These are phyloP conservation scores for Oscheius myriophilus DNA, from an alignment of 2,888 invertebrate genomes.

Conservation along the genomic window DNA sequence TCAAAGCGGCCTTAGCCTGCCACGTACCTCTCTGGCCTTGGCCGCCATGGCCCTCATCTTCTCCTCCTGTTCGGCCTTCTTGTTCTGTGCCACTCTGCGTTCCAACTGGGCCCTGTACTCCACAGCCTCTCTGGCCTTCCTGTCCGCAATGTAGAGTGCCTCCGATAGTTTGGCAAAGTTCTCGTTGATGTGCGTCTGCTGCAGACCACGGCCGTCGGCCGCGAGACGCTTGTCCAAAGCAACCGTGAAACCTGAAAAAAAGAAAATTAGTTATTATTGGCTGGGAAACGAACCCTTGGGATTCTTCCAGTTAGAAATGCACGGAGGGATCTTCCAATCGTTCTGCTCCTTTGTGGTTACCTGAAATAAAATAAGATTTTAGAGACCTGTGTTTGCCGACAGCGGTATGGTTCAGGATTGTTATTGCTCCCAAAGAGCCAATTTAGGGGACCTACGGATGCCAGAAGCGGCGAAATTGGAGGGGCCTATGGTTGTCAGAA, in stretches of 20 bases:
- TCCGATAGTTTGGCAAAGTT: slow-evolving; percentile 98
- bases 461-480: too few relatives aligned
- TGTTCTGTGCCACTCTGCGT: slow-evolving; percentile 87
- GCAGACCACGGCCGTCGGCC: slow-evolving; percentile 95
- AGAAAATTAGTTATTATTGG: neutral
- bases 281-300: slow-evolving; percentile 79
- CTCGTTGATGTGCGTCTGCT: slow-evolving; percentile 93
- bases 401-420: too few relatives aligned
- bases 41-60: slow-evolving; percentile 90
- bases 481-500: too few relatives aligned
- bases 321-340: slow-evolving; percentile 99
- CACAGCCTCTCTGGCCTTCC: slow-evolving; percentile 95
- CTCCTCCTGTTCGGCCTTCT: slow-evolving; percentile 82
- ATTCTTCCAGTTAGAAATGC: slow-evolving; percentile 99
- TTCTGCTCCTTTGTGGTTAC: slow-evolving; percentile 97
- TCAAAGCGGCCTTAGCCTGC: too few relatives aligned
- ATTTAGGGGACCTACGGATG: too few relatives aligned
- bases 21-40: slow-evolving; percentile 79
- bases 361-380: slow-evolving; percentile 53
- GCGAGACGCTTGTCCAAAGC: slow-evolving; percentile 96
- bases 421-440: too few relatives aligned
- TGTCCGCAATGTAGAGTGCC: slow-evolving; percentile 94
- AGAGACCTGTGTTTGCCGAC: neutral
- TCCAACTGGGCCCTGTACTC: slow-evolving; percentile 95
- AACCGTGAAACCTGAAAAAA: slow-evolving; percentile 85